phyloP scores from a whole-genome alignment of 2,113 vertebrate genomes.

The Capricornis sumatraensis region DNA sequence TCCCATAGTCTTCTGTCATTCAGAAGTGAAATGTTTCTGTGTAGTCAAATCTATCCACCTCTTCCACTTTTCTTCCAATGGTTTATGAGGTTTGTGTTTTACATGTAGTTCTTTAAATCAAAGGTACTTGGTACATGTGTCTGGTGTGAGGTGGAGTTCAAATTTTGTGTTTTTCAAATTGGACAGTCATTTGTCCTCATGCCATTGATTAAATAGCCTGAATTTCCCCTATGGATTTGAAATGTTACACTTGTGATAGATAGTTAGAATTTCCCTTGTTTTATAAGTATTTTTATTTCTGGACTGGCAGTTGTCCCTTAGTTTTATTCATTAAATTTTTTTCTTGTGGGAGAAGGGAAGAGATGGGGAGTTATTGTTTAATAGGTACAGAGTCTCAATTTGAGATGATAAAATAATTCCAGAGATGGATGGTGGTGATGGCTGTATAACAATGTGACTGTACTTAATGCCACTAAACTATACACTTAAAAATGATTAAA shows the following conservation, averaged over 20 bases:
- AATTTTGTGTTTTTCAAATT: not conserved
- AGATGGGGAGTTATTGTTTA: not conserved
- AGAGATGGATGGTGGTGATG: not conserved
- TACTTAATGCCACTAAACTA: not conserved
- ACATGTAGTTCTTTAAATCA: constrained; percentile 6
- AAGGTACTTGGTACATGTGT: not conserved
- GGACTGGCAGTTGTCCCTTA: not conserved
- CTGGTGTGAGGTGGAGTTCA: not conserved
- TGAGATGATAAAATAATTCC: not conserved
- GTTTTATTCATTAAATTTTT: not conserved
- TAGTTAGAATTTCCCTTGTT: not conserved
- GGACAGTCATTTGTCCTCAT: not conserved
- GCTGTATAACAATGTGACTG: not conserved
- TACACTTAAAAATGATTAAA: not conserved
- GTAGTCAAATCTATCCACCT: not conserved
- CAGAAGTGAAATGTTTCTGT: constrained; percentile 26
- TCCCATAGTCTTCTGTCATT: not conserved
- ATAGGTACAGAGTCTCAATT: not conserved
- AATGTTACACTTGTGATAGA: not conserved
- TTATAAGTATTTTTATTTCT: constrained; percentile 33
- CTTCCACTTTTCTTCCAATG: not conserved
- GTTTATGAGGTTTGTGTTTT: constrained; percentile 30
- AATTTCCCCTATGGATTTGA: not conserved
- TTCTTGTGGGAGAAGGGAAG: not conserved
- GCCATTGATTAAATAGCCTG: not conserved